Base-by-base conservation (phyloP, 1,140 invertebrate species). In the Philopotamus ludificatus region DNA sequence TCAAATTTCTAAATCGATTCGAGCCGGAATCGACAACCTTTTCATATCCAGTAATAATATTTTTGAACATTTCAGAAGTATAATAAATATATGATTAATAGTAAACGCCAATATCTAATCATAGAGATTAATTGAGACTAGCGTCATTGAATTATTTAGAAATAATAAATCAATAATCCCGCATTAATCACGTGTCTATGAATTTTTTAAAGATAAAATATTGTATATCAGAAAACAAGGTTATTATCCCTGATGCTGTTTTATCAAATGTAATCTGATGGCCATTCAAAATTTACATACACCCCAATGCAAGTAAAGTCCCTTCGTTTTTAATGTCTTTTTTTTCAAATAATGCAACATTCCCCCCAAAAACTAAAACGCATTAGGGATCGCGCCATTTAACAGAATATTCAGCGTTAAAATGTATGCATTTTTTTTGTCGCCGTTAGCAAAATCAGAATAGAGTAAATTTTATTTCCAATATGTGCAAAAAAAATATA, bases 321-420 rank as follows among this genome's bases (percentile, higher is more conserved):
- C 54, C 44, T 55, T 41, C 61, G 42, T 67, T 67, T 67, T 67
- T 67, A 67, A 67, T 67, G 66, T 63, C 15, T 67, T 67, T 67
- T 67, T 67, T 67, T 63, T 58, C 66, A 62, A 67, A 60, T 51
- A 55, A 62, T 34, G 26, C 49, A 34, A 63, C 62, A 59, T 66
- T 58, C 34, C 61, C 61, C 66, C 65, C 51, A 67, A 67, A 67
- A 63, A 57, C 49, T 62, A 39, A 62, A 62, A 63, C 26, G 50
- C 61, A 63, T 54, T 63, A 63, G 61, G 61, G 61, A 63, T 20
- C 49, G 61, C 47, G 61, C 61, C 51, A 54, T 54, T 53, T 54
- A 63, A 63, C 60, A 25, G 61, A 55, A 60, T 23, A 47, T 60
- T 60, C 47, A 41, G 57, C 57, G 41, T 60, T 60, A 60, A 60